phyloP scores from a whole-genome alignment of 1,140 invertebrate genomes.

The Bombus fervidus region DNA sequence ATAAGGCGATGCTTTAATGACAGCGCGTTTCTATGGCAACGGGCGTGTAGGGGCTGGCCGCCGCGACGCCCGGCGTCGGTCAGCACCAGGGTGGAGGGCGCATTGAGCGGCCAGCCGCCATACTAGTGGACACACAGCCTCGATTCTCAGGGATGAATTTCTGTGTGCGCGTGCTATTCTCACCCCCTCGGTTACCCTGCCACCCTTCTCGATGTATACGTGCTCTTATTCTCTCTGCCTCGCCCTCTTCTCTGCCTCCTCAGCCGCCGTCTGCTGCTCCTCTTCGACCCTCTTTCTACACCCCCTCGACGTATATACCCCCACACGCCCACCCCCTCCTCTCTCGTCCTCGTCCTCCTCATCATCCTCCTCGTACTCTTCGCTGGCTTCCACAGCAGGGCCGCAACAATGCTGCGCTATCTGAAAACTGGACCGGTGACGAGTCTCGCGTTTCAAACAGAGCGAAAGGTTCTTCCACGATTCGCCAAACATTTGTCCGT shows the following conservation, averaged over 20 bases:
- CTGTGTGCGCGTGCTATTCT: conserved; percentile 71
- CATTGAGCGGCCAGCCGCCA: conserved; percentile 77
- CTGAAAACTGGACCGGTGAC: conserved; percentile 45
- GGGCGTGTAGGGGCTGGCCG: conserved; percentile 79
- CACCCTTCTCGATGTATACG: conserved; percentile 65
- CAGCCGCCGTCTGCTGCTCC: conserved; percentile 48
- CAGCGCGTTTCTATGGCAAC: conserved; percentile 81
- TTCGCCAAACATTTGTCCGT: background rate
- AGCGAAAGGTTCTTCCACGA: background rate
- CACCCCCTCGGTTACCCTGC: conserved; percentile 57
- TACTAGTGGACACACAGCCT: conserved; percentile 80
- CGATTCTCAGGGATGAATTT: conserved; percentile 78
- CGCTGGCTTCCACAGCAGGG: conserved; percentile 19
- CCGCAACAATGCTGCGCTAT: conserved; percentile 72
- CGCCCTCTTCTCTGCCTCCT: conserved; percentile 62
- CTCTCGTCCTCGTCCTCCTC: background rate
- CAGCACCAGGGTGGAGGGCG: conserved; percentile 72
- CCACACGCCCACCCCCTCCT: background rate
- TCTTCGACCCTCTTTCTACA: conserved; percentile 62
- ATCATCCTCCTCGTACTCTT: background rate
- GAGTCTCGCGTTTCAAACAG: conserved; percentile 33
- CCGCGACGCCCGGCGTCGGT: conserved; percentile 81
- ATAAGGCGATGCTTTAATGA: conserved; percentile 84
- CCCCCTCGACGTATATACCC: conserved; percentile 2
- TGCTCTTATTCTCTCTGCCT: conserved; percentile 58